Base-by-base conservation (phyloP, 2,888 invertebrate genomes). In the Eupithecia vulgata region DNA sequence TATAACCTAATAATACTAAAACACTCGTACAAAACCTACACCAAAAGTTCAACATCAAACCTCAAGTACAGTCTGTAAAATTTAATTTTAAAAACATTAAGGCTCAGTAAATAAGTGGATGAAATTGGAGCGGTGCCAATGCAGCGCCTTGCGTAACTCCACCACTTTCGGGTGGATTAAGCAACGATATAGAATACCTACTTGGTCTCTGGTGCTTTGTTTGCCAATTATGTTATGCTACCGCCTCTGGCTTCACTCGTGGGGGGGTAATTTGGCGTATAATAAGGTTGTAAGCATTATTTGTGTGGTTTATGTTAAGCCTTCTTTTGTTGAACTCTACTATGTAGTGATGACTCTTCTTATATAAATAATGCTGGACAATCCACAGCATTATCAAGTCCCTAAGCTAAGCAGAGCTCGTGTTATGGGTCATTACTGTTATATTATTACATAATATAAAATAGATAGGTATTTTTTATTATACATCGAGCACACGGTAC, bases 161-260 rank as follows among this genome's bases (percentile, higher is more conserved):
- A 37, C 74, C 70, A 70, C 67, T 72, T 69, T 72, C 64, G 67
- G 70, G n/a, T 59, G 70, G 75, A 75, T 72, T 70, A 72, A 59
- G 71, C 67, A 80, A 75, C 73, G 73, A 52, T 68, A 85, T 83
- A 85, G 85, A 83, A 85, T 85, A 25, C 57, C 21, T 57, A 86
- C 70, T 65, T 40, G 64, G 5, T 64, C 64, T 64, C 35, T 37
- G 40, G 10, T 40, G n/a, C 65, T 65, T 75, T 69, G 57, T 34
- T 79, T 76, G 68, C 73, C 83, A 67, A 67, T 67, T 57, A 66
- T 25, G 66, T 42, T 30, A 45, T 45, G 25, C 42, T 6, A 5
- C 61, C 7, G 30, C 61, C 34, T 8, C 42, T 6, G 15, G 25
- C 13, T 61, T 34, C 12, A 34, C 61, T 61, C 61, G 34, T 61